These are phyloP conservation scores for Eupristina koningsbergeri DNA, from an alignment of 1,140 invertebrate genomes.

Conservation along the genomic window DNA sequence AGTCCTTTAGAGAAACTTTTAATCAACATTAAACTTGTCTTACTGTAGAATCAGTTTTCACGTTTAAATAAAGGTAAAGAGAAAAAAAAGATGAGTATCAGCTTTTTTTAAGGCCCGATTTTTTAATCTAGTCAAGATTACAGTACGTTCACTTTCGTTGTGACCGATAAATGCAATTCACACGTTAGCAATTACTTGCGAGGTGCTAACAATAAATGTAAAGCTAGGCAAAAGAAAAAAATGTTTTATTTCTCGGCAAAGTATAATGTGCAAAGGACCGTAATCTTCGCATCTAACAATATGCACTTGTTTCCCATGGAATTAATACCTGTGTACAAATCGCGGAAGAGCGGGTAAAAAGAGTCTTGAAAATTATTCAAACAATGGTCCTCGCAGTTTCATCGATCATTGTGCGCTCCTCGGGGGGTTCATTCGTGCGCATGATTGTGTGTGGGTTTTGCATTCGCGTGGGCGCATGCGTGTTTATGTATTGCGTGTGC, in stretches of 20 bases:
- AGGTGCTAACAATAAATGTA: background rate
- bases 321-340: background rate
- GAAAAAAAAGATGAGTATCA: background rate
- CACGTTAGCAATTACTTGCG: background rate
- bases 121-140: background rate
- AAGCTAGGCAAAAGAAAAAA: background rate
- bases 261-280: background rate
- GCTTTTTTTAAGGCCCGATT: background rate
- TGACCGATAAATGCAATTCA: background rate
- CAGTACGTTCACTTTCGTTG: background rate
- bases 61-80: too few species aligned
- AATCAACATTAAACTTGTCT: background rate
- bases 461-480: too few species aligned
- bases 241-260: background rate
- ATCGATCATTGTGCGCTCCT: slow-evolving; percentile 24
- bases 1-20: background rate
- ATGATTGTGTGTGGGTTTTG: too few species aligned
- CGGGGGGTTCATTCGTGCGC: too few species aligned
- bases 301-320: slow-evolving; percentile 8
- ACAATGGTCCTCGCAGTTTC: background rate
- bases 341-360: slow-evolving; percentile 10
- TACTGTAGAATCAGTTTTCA: background rate
- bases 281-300: background rate
- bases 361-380: background rate
- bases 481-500: too few species aligned